Evolutionary conservation across 2,113 vertebrate genomes (phyloP), one percentile per base, ranked within the genome.

Genomic region (Ursus arctos): DNA sequence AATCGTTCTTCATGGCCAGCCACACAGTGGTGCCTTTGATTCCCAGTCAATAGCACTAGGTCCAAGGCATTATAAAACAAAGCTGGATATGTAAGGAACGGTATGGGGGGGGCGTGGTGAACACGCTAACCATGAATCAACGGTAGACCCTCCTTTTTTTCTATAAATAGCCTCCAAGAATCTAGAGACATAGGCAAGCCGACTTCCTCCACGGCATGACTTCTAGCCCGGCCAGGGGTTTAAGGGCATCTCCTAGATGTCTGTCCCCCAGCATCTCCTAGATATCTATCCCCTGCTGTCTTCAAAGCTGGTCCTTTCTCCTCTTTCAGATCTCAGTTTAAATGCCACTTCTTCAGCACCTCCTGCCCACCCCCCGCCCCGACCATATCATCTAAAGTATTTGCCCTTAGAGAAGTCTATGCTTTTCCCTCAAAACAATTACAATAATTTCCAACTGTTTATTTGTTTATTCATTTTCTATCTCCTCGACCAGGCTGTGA

Each of bases 11-110:
- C 96, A 24, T 74, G 84, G 86, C 92, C 83, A 92, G 93, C 63
- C 91, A 94, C 88, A 98, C 96, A 98, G 92, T 97, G 84, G 76
- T 84, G 97, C 61, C 96, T 98, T 98, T 98, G 97, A 98, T 63
- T 97, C 76, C 85, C 85, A 82, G 95, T 80, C 95, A 96, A 93
- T 2, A 97, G 79, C 86, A 74, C 72, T 61, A 69, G 49, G 94
- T 83, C 96, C 80, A 76, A 67, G 85, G 94, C 55, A 85, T 96
- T 81, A 51, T 59, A 82, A 97, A 96, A 97, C 95, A 97, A 98
- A 97, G 97, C 91, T 91, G 95, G 91, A 71, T 97, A 93, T 94
- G 77, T 93, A 94, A 92, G 93, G 85, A 96, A 94, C 26, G 61
- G 94, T 28, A 47, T 49, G 72, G 33, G 92, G 59, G 40, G 47